Evolutionary conservation across 1,140 invertebrate genomes (phyloP).

Genomic region (Aphis craccivora): DNA sequence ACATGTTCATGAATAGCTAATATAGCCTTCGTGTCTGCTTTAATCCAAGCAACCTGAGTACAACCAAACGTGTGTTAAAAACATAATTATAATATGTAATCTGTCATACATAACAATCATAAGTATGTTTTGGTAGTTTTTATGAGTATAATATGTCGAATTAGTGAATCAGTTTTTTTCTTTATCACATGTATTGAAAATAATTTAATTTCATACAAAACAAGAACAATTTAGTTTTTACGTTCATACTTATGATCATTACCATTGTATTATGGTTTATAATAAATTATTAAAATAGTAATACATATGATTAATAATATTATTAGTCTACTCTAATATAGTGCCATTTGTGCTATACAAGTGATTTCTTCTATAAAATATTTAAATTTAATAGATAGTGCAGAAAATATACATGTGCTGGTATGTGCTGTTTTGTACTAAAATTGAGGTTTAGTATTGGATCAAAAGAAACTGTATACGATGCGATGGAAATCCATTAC

Average conservation of each 20-base stretch:
- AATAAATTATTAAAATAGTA: not conserved
- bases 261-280: not conserved
- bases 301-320: not conserved
- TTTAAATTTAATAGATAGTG: not conserved
- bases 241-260: conserved; percentile 27
- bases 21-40: conserved; percentile 89
- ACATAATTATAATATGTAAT: not conserved
- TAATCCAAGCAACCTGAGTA: conserved; percentile 87
- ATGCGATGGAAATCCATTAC: conserved; percentile 43
- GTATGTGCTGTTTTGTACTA: conserved; percentile 19
- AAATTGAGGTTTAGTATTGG: conserved; percentile 32
- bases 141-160: not conserved
- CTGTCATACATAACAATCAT: not conserved
- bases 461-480: conserved; percentile 12
- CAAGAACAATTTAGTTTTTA: not conserved
- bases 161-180: not conserved
- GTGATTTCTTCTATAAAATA: conserved; percentile 12
- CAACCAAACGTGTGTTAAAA: conserved; percentile 3
- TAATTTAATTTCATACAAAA: not conserved
- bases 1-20: conserved; percentile 91
- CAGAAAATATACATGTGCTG: conserved; percentile 37
- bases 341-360: conserved; percentile 5
- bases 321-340: conserved; percentile 16
- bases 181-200: not conserved
- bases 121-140: not conserved